Evolutionary conservation across 2,888 invertebrate genomes (phyloP).

Genomic region (Caradrina kadenii): DNA sequence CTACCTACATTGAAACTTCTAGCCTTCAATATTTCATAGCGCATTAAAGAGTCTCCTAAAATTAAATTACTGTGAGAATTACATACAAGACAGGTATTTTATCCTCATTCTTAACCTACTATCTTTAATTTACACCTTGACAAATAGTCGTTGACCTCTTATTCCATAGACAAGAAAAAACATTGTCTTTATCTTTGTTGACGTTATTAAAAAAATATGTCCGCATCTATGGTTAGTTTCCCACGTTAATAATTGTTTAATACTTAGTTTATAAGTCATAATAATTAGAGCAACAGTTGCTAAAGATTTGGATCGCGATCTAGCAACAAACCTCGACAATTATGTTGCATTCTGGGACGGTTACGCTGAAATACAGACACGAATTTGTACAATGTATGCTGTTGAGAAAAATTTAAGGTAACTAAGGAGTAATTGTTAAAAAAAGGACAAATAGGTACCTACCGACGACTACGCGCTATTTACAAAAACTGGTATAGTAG

Average conservation of each 20-base stretch:
- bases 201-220: constrained; percentile 30
- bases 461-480: too few relatives aligned
- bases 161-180: constrained; percentile 35
- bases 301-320: constrained; percentile 36
- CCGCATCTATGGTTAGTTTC: constrained; percentile 48
- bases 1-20: background rate
- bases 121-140: constrained; percentile 40
- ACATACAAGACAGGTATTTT: constrained; percentile 12
- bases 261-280: constrained; percentile 1
- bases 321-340: constrained; percentile 32
- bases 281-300: constrained; percentile 30
- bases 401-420: constrained; percentile 2
- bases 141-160: constrained; percentile 49
- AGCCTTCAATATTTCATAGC: constrained; percentile 30
- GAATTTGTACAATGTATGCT: constrained; percentile 10
- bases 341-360: constrained; percentile 48
- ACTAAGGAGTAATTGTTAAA: background rate
- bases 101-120: constrained; percentile 53
- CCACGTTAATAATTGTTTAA: constrained; percentile 51
- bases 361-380: constrained; percentile 37
- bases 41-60: constrained; percentile 9
- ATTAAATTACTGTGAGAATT: constrained; percentile 45
- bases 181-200: constrained; percentile 28
- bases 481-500: too few relatives aligned
- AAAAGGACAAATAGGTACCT: too few relatives aligned